These are phyloP conservation scores for Barnardius zonarius DNA, from an alignment of 2,113 vertebrate genomes.

Conservation along the genomic window DNA sequence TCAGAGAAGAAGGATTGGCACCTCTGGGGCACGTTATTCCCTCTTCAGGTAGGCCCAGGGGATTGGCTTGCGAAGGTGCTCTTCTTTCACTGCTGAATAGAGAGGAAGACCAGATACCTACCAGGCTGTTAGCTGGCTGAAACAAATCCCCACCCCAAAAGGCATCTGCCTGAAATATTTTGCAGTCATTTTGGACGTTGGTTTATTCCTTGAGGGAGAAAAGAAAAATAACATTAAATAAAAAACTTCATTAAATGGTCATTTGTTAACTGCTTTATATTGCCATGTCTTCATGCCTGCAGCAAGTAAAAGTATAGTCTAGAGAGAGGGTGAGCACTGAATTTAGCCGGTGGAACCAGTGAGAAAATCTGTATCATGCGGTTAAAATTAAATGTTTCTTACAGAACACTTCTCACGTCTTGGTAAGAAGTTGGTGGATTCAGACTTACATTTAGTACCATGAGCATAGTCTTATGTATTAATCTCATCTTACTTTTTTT, in stretches of 20 bases:
- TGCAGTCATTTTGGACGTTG: not conserved
- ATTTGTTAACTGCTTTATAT: not conserved
- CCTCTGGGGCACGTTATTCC: constrained; percentile 45
- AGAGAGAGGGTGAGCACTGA: not conserved
- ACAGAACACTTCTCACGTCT: not conserved
- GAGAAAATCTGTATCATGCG: not conserved
- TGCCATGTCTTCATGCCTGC: not conserved
- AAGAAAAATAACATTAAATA: not conserved
- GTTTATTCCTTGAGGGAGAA: not conserved
- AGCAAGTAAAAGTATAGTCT: not conserved
- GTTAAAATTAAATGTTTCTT: not conserved
- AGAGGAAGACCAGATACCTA: not conserved
- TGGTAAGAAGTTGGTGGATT: not conserved
- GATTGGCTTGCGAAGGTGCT: not conserved
- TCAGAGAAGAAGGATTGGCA: constrained; percentile 42
- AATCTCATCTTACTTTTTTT: constrained; percentile 9
- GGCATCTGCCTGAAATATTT: not conserved
- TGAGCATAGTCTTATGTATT: not conserved
- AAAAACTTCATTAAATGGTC: not conserved
- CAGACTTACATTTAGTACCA: not conserved
- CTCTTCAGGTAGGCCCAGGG: not conserved
- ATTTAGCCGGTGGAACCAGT: not conserved
- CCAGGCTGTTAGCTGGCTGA: not conserved
- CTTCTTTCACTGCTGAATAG: not conserved
- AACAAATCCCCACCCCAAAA: not conserved